Base-by-base conservation (phyloP, 2,888 invertebrate species). In the Drosophila barbarae region DNA sequence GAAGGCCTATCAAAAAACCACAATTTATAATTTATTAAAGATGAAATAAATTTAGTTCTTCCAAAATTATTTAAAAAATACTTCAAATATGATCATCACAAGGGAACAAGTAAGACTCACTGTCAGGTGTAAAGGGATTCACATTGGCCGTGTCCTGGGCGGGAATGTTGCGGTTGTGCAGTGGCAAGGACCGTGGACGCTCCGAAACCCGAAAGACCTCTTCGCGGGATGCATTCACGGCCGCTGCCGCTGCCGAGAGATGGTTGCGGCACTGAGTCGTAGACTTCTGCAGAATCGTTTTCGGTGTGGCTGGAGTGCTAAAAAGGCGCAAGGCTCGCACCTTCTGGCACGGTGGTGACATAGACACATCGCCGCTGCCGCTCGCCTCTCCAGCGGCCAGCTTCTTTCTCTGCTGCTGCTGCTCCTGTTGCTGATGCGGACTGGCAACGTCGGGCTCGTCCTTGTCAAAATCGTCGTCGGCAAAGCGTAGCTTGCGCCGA, bases 271-370 rank as follows among this genome's bases (percentile, higher is more conserved):
- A 90, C 54, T 92, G 88, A 0, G 91, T 91, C 18, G 93, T 93
- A 44, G 93, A 89, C 66, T 89, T 89, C 52, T 89, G 86, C 13
- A 90, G 72, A 32, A 96, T 91, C 0, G 95, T 95, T 90, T 95
- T 96, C 5, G 96, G 96, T 5, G 96, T 96, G 71, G 95, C 93
- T 0, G 96, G 96, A 52, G 95, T 95, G 90, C 96, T 96, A 85
- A 95, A 95, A 1, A 97, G 90, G 76, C 95, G 93, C 44, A 93
- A 87, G 6, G 92, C 92, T 70, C 91, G 89, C 26, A 93, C 92
- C 78, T 92, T 90, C 73, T 92, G 91, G 77, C 92, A 92, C 0
- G 92, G 92, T 12, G 92, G 92, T 30, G 90, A 89, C 64, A 88
- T 85, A 21, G 60, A 68, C 12, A 68, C 68, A 21, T 58, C 41